These are phyloP conservation scores for Aporophyla nigra DNA, from an alignment of 2,888 invertebrate genomes.

Conservation along the genomic window DNA sequence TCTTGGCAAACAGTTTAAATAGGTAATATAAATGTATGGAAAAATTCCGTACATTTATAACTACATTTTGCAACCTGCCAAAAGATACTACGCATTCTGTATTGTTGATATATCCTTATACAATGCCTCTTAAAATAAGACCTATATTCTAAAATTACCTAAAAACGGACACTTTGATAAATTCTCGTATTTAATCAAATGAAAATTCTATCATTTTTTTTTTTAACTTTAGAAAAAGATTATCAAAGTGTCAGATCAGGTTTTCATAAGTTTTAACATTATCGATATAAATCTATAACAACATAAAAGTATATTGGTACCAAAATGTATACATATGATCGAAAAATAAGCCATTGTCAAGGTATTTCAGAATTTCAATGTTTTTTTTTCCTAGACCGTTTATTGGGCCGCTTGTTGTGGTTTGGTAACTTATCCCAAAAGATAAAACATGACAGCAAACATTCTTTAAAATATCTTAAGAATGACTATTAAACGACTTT, in stretches of 20 bases:
- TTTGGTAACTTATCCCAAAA: background rate
- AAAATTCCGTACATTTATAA: background rate
- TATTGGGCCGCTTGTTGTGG: background rate
- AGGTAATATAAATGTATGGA: background rate
- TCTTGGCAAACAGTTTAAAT: background rate
- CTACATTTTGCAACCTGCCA: background rate
- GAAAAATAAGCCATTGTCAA: constrained; percentile 11
- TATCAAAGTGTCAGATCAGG: constrained; percentile 6
- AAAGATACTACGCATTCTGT: background rate
- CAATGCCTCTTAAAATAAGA: constrained; percentile 13
- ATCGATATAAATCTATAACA: constrained; percentile 16
- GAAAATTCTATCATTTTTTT: background rate
- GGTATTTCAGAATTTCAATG: constrained; percentile 12
- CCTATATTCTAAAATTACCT: constrained; percentile 10
- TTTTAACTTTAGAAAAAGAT: background rate
- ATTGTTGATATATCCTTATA: background rate
- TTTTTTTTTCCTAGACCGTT: background rate
- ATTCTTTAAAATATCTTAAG: constrained; percentile 6
- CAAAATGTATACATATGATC: constrained; percentile 23
- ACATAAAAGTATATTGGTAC: constrained; percentile 40
- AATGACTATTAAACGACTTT: constrained; percentile 32
- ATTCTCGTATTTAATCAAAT: background rate
- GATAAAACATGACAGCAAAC: background rate
- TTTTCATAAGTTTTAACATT: background rate
- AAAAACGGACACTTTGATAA: constrained; percentile 5